Conservation (phyloP, 2,888 invertebrate genomes). For the Villa cingulata region DNA sequence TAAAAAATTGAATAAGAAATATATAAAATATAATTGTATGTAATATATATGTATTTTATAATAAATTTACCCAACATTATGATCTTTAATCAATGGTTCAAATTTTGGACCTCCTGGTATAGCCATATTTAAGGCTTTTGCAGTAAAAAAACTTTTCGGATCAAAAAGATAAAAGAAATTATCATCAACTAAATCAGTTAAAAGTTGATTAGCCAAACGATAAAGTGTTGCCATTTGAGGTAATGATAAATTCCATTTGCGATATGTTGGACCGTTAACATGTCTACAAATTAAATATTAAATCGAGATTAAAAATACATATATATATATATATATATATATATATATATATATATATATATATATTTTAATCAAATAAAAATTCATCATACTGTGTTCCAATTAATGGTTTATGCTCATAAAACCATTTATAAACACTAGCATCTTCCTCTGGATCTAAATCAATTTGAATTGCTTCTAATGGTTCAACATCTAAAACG, state of each 20-base stretch:
- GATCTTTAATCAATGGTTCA: slow-evolving; percentile 96
- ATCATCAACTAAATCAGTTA: slow-evolving; percentile 95
- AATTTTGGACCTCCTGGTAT: slow-evolving; percentile 99
- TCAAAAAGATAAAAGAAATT: slow-evolving; percentile 99
- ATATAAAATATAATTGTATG: slow-evolving; percentile 3
- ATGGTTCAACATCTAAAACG: slow-evolving; percentile 94
- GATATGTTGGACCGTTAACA: slow-evolving; percentile 94
- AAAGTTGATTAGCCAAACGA: slow-evolving; percentile 89
- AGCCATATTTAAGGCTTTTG: slow-evolving; percentile 98
- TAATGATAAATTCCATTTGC: slow-evolving; percentile 88
- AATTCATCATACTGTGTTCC: slow-evolving; percentile 60
- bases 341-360: too few species aligned
- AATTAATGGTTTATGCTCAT: slow-evolving; percentile 91
- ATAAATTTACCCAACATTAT: slow-evolving; percentile 69
- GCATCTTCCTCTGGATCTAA: slow-evolving; percentile 89
- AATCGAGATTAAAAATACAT: slow-evolving; percentile 2
- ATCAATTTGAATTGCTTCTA: slow-evolving; percentile 98
- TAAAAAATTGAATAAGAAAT: slow-evolving; percentile 1
- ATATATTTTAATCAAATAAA: background rate
- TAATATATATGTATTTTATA: background rate
- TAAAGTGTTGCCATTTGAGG: slow-evolving; percentile 98
- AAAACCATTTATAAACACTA: slow-evolving; percentile 91
- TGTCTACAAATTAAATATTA: slow-evolving; percentile 38
- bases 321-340: background rate
- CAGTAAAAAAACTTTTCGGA: slow-evolving; percentile 98